Evolutionary conservation across 2,113 vertebrate genomes (phyloP).

Genomic region (Diphyllodes magnificus): DNA sequence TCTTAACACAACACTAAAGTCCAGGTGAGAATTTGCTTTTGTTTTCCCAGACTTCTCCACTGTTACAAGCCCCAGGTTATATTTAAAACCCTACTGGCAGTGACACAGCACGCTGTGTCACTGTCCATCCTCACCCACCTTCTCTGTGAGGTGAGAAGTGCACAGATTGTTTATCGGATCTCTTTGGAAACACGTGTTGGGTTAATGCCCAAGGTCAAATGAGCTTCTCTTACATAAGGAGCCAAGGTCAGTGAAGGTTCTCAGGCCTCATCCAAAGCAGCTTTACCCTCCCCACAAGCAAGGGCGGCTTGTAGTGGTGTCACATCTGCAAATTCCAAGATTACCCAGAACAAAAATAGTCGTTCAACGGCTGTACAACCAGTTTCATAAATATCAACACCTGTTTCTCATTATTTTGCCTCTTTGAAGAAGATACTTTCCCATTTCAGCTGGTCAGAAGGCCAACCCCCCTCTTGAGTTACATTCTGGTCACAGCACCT

Average conservation of each 20-base stretch:
- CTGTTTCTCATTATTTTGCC: not conserved
- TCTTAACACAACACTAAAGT: not conserved
- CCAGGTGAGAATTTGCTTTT: not conserved
- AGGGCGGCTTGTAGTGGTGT: accelerated
- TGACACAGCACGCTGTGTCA: not conserved
- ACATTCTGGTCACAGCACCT: not conserved
- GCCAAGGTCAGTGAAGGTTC: not conserved
- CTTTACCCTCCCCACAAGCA: not conserved
- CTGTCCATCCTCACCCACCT: not conserved
- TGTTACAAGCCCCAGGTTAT: not conserved
- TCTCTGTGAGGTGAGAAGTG: not conserved
- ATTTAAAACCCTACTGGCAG: not conserved
- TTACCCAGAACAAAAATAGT: not conserved
- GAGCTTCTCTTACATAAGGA: not conserved
- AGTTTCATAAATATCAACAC: not conserved
- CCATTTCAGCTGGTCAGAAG: not conserved
- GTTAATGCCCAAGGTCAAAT: not conserved
- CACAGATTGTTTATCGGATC: not conserved
- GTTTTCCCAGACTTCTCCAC: not conserved
- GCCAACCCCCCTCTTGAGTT: not conserved
- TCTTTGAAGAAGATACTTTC: conserved; percentile 6
- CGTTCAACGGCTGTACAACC: not conserved
- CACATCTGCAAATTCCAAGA: not conserved
- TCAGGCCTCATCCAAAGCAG: not conserved
- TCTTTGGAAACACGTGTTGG: not conserved